Evolutionary conservation across 2,113 vertebrate genomes (phyloP).

Genomic region (Crotophaga sulcirostris): DNA sequence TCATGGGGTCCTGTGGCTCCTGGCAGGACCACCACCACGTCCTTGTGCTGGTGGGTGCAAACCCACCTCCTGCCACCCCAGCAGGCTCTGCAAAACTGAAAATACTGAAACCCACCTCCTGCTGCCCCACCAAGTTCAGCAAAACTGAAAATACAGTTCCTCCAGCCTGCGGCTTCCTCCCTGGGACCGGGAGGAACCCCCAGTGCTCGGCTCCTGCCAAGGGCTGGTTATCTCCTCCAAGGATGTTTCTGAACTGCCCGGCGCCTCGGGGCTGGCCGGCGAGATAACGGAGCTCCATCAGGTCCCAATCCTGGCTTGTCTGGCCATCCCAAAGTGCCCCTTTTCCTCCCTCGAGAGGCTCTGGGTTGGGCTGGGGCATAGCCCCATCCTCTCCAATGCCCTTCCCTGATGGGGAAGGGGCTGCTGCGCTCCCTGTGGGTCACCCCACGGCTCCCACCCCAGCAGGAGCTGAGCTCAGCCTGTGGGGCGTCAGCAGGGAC

Average conservation of each 20-base stretch:
- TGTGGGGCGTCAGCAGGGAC: not conserved
- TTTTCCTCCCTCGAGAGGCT: not conserved
- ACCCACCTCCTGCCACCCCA: accelerated
- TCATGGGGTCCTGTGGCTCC: not conserved
- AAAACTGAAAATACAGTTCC: not conserved
- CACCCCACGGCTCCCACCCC: not conserved
- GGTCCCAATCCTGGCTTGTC: not conserved
- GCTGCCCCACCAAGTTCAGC: too few relatives aligned
- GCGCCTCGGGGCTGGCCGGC: not conserved
- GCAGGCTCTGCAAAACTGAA: not conserved
- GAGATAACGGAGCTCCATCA: not conserved
- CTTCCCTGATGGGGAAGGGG: not conserved
- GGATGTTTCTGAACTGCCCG: constrained; percentile 5
- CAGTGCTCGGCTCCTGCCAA: not conserved
- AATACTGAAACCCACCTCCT: not conserved
- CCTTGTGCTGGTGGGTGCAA: accelerated
- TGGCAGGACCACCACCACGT: accelerated
- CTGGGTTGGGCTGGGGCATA: accelerated
- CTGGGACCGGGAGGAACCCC: not conserved
- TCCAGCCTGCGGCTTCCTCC: not conserved
- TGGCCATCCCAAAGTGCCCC: not conserved
- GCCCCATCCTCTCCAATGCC: not conserved
- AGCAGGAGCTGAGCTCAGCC: not conserved
- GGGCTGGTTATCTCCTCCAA: constrained; percentile 17
- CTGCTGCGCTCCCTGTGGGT: not conserved